Evolutionary conservation across 2,797 vertebrate genomes (phyloP), one percentile per base, ranked within the genome.

Genomic region (Mastacembelus armatus): DNA sequence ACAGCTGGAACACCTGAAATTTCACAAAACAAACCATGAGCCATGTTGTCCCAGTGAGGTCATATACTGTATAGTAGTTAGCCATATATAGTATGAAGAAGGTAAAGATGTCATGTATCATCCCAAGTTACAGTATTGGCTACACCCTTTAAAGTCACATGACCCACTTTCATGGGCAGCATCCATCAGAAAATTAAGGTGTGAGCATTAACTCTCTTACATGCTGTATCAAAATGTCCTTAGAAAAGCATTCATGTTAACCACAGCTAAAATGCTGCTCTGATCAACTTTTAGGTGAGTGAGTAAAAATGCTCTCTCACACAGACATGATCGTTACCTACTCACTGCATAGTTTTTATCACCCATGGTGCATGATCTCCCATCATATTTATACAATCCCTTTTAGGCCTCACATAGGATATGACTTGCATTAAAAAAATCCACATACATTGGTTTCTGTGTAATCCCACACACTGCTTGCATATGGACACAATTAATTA

Each of bases 1-100:
- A 93, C 78, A 27, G 92, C 95, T 4, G 96, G 96, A 81, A 97
- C 95, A 57, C 95, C 96, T 97, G 79, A 3, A 91, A 87, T 56
- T 1, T 71, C 61, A 91, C 70, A 80, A 50, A 71, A 56, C 9
- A 36, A n/a, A 42, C 7, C 8, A 40, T 29, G 1, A 63, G 42
- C 15, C 8, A 22, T 22, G 18, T 0, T 15, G 36, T 40, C 5
- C 5, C 1, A 4, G 2, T 33, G 3, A 43, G 6, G 3, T 21
- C 16, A n/a, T 8, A n/a, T n/a, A n/a, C n/a, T n/a, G 14, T 2
- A 26, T 7, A 16, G 45, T 18, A 9, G n/a, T 58, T 45, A 52
- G 24, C 19, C 27, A 4, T 11, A 18, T 10, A 32, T 27, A 10
- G 35, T 11, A 32, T 58, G n/a, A 36, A 32, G 16, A 10, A 39